These are phyloP conservation scores for Sander lucioperca DNA, from an alignment of 2,113 vertebrate species.

Conservation along the genomic window DNA sequence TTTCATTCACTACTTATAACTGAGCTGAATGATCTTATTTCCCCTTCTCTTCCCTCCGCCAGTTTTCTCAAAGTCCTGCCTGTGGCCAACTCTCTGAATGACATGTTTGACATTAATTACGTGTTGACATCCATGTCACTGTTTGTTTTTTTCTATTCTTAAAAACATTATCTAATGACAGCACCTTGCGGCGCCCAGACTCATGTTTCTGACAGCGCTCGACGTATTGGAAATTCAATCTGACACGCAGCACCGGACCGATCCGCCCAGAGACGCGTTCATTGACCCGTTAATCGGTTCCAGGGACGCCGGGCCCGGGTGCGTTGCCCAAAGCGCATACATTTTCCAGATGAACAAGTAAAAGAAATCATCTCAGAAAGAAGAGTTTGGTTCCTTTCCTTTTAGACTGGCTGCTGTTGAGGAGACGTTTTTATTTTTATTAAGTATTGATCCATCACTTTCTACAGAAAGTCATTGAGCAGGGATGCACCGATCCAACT, in stretches of 20 bases:
- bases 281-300: conserved; percentile 43
- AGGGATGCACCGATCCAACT: no score
- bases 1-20: neutral
- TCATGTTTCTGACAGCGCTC: conserved; percentile 25
- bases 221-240: conserved; percentile 40
- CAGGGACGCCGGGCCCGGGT: conserved; percentile 1
- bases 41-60: no score
- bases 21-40: neutral
- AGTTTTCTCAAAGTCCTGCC: neutral
- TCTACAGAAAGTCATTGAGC: no score
- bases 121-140: conserved; percentile 28
- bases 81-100: neutral
- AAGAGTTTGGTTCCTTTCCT: no score
- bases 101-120: conserved; percentile 41
- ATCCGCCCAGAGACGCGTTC: conserved; percentile 9
- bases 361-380: no score
- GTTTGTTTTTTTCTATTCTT: conserved; percentile 37
- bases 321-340: neutral
- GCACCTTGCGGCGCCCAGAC: conserved; percentile 3
- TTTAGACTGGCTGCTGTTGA: neutral
- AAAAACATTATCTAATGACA: conserved; percentile 30
- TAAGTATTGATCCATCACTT: no score
- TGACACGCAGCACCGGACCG: conserved; percentile 11
- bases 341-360: no score
- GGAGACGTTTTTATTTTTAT: no score